Evolutionary conservation across 2,888 invertebrate species (phyloP), one percentile per base, ranked within the genome.

Genomic region (Stenichneumon culpator): DNA sequence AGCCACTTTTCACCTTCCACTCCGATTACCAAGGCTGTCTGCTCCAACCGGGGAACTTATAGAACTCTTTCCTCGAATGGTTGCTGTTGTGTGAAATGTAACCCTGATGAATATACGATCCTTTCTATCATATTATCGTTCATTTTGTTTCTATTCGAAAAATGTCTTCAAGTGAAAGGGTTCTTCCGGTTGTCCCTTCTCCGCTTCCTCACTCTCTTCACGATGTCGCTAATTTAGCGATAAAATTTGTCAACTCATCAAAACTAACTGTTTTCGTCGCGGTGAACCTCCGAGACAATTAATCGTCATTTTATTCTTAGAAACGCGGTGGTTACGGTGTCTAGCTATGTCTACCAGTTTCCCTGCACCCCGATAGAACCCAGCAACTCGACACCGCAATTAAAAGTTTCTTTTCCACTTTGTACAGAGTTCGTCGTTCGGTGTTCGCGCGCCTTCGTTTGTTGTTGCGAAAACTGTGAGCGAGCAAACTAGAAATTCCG

Each of bases 371-470:
- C 79, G 2, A 50, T 47, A 50, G 32, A 79, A 54, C 22, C 28
- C 60, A 14, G 32, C 32, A 63, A 70, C 50, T 60, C 50, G 60
- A 69, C 68, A 69, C 44, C 19, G 63, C 70, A 50, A 50, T 79
- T 70, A 60, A 70, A 79, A 79, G 39, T 79, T 79, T 79, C 14
- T 6, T 60, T 54, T 11, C 70, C 36, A 50, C 60, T 60, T 79
- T 70, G 36, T 63, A 9, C 9, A 68, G 22, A 79, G 63, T 47
- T 63, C 44, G 69, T 60, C 54, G 25, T 54, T 47, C 67, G 54
- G 44, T 36, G 25, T 19, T 22, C 19, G 3, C 19, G 44, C n/a
- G 9, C 14, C 25, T 47, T 25, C 22, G 44, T 16, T 16, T 28
- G 72, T 44, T 39, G 60, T 74, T 60, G 60, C 25, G 25, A 47